Evolutionary conservation across 2,888 invertebrate genomes (phyloP).

Genomic region (Mycalesis mineus): DNA sequence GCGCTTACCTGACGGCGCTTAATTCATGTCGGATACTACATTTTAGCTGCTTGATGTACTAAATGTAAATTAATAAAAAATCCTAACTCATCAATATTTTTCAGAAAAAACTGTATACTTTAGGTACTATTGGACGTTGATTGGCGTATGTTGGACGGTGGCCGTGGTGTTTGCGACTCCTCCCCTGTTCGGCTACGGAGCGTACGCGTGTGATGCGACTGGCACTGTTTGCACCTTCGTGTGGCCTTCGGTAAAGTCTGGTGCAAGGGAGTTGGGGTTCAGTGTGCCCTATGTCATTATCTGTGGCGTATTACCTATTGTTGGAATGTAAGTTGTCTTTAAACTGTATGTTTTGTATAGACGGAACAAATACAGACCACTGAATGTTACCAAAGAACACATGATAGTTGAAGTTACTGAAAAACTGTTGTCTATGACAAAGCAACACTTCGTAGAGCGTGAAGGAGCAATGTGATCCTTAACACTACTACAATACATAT

Average conservation of each 20-base stretch:
- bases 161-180: slow-evolving; percentile 65
- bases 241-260: slow-evolving; percentile 62
- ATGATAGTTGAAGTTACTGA: too few species aligned
- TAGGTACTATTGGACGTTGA: slow-evolving; percentile 62
- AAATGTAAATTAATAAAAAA: too few species aligned
- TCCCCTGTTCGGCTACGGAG: slow-evolving; percentile 70
- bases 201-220: slow-evolving; percentile 72
- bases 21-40: too few species aligned
- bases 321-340: slow-evolving; percentile 59
- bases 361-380: too few species aligned
- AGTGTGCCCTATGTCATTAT: slow-evolving; percentile 62
- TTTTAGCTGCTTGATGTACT: too few species aligned
- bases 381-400: too few species aligned
- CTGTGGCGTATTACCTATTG: slow-evolving; percentile 62
- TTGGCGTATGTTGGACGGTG: slow-evolving; percentile 63
- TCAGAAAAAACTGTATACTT: slow-evolving; percentile 63
- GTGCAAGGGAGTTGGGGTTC: slow-evolving; percentile 63
- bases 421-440: too few species aligned
- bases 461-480: too few species aligned
- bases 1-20: too few species aligned
- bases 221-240: slow-evolving; percentile 67
- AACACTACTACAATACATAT: too few species aligned
- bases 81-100: not conserved
- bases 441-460: too few species aligned
- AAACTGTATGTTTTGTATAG: too few species aligned